phyloP scores from a whole-genome alignment of 2,888 invertebrate species.

The Subacronicta megacephala region DNA sequence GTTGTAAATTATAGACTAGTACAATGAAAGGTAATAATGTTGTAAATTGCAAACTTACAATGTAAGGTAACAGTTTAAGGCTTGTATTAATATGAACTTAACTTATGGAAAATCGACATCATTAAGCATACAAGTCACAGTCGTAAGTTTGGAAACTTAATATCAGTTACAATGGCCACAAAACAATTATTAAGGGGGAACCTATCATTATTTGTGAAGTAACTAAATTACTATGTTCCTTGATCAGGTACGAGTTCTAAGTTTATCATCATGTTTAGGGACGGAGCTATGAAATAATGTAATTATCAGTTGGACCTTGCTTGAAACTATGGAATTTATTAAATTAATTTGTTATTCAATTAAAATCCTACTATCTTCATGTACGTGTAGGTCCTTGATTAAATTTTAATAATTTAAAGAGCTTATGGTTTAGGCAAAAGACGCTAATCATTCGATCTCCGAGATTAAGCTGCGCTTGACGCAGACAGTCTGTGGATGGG shows the following conservation, averaged over 20 bases:
- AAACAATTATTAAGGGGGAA: slow-evolving; percentile 14
- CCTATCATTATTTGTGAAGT: slow-evolving; percentile 7
- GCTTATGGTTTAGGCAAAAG: too few species aligned
- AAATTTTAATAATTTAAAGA: neutral
- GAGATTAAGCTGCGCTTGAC: too few species aligned
- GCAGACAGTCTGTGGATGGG: too few species aligned
- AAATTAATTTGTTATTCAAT: neutral
- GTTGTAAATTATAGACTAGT: too few species aligned
- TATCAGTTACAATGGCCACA: slow-evolving; percentile 14
- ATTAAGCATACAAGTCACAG: slow-evolving; percentile 9
- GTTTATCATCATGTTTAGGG: slow-evolving; percentile 27
- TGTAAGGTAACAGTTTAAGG: too few species aligned
- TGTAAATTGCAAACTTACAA: too few species aligned
- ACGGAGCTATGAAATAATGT: slow-evolving; percentile 27
- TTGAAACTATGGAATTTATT: neutral
- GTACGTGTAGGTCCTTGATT: neutral
- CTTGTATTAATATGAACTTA: neutral
- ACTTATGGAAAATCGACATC: too few species aligned
- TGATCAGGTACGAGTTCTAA: slow-evolving; percentile 23
- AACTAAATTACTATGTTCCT: slow-evolving; percentile 32
- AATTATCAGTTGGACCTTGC: slow-evolving; percentile 11
- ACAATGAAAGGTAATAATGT: too few species aligned
- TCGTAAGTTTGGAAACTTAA: slow-evolving; percentile 12
- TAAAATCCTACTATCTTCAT: neutral
- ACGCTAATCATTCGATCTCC: too few species aligned